phyloP scores from a whole-genome alignment of 2,797 vertebrate genomes.

The Sebastes umbrosus region DNA sequence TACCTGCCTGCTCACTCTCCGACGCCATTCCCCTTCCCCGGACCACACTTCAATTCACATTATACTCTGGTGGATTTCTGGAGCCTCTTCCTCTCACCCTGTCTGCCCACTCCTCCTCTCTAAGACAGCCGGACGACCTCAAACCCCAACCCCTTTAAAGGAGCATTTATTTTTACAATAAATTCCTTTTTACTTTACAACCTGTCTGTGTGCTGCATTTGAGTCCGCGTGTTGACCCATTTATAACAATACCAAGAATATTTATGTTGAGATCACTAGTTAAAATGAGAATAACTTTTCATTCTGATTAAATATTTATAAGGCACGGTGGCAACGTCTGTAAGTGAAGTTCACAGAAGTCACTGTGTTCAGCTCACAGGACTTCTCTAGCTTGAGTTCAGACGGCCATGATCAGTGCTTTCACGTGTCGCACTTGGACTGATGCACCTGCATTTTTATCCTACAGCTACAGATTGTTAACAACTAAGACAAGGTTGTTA shows the following conservation, averaged over 20 bases:
- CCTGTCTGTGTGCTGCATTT: too few relatives aligned
- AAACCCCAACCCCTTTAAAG: too few relatives aligned
- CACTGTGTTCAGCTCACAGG: not conserved
- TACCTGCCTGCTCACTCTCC: too few relatives aligned
- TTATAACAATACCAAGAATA: not conserved
- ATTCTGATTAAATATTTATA: not conserved
- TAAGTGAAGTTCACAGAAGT: not conserved
- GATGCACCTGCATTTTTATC: conserved; percentile 20
- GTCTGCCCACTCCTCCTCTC: too few relatives aligned
- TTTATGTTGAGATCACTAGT: not conserved
- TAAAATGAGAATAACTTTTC: not conserved
- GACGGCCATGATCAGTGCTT: not conserved
- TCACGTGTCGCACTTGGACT: not conserved
- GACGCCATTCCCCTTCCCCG: too few relatives aligned
- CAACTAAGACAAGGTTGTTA: conserved; percentile 6
- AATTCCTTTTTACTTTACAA: too few relatives aligned
- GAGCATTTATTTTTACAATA: too few relatives aligned
- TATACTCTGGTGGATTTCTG: too few relatives aligned
- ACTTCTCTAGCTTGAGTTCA: not conserved
- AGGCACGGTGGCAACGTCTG: not conserved
- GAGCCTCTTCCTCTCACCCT: too few relatives aligned
- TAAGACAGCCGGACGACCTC: too few relatives aligned
- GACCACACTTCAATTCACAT: too few relatives aligned
- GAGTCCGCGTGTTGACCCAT: too few relatives aligned
- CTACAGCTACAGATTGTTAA: conserved; percentile 7